Conservation (phyloP, 1,140 invertebrate species). For the Dinoponera quadriceps region DNA sequence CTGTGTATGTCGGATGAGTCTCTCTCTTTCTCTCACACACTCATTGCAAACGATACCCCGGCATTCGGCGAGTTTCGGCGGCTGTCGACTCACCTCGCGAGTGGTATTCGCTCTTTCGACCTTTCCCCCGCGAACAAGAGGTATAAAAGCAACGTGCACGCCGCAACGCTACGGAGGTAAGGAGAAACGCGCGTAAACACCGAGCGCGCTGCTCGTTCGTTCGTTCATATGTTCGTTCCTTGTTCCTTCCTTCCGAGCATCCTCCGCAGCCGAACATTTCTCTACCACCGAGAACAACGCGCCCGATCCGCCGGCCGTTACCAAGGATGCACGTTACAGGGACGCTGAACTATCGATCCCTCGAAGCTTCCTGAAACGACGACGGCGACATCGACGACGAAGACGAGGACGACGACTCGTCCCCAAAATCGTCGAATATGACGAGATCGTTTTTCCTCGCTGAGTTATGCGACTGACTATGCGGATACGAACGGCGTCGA, state of each 20-base stretch:
- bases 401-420: neutral
- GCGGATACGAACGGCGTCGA: neutral
- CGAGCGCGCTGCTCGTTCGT: conserved; percentile 36
- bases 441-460: conserved; percentile 33
- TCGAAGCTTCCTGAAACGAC: neutral
- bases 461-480: neutral
- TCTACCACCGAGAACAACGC: conserved; percentile 46
- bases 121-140: conserved; percentile 63
- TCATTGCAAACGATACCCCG: neutral
- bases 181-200: conserved; percentile 67
- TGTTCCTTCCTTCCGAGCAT: neutral
- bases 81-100: conserved; percentile 62
- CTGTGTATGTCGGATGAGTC: neutral
- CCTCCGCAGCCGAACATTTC: conserved; percentile 17
- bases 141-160: conserved; percentile 56
- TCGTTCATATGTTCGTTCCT: conserved; percentile 2
- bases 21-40: neutral
- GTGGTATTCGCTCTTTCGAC: conserved; percentile 74
- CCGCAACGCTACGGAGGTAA: conserved; percentile 46
- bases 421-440: conserved; percentile 53
- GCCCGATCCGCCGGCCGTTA: conserved; percentile 49
- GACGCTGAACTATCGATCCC: conserved; percentile 52
- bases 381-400: neutral
- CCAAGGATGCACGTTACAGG: conserved; percentile 52
- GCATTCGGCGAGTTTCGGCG: conserved; percentile 63